These are phyloP conservation scores for Amiota mariae DNA, from an alignment of 2,888 invertebrate genomes.

Conservation along the genomic window DNA sequence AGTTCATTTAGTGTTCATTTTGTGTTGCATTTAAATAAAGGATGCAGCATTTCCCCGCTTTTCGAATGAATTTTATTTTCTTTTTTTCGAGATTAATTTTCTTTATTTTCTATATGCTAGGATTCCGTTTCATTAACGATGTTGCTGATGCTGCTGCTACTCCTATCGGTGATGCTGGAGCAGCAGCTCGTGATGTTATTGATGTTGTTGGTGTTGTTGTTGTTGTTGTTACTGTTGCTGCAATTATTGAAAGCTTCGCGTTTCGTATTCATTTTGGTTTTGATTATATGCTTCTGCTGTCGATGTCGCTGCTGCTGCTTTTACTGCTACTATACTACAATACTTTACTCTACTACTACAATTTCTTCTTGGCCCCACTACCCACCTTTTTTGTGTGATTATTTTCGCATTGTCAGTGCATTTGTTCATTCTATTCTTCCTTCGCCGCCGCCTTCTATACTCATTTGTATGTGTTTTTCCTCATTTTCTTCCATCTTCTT, in stretches of 20 bases:
- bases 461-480: slow-evolving; percentile 2
- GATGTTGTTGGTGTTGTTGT: too few species aligned
- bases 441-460: background rate
- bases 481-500: slow-evolving; percentile 12
- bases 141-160: background rate
- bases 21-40: background rate
- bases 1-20: slow-evolving; percentile 28
- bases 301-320: slow-evolving; percentile 34
- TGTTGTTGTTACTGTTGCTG: slow-evolving; percentile 14
- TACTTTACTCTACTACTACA: background rate
- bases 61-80: background rate
- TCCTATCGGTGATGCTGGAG: slow-evolving; percentile 6
- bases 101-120: slow-evolving; percentile 29
- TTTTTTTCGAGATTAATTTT: slow-evolving; percentile 37
- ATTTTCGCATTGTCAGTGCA: slow-evolving; percentile 57
- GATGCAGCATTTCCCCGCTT: slow-evolving; percentile 24
- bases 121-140: slow-evolving; percentile 43
- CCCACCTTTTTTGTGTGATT: slow-evolving; percentile 39
- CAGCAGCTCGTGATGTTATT: slow-evolving; percentile 8
- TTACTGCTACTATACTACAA: slow-evolving; percentile 11
- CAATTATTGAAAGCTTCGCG: slow-evolving; percentile 24
- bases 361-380: slow-evolving; percentile 22
- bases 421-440: slow-evolving; percentile 29
- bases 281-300: slow-evolving; percentile 21
- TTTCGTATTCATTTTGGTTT: slow-evolving; percentile 12